A percentile compares a stretch with the other conserved stretches of the same genome.
phyloP scores from a whole-genome alignment of 2,113 vertebrate genomes.

The Micromys minutus region DNA sequence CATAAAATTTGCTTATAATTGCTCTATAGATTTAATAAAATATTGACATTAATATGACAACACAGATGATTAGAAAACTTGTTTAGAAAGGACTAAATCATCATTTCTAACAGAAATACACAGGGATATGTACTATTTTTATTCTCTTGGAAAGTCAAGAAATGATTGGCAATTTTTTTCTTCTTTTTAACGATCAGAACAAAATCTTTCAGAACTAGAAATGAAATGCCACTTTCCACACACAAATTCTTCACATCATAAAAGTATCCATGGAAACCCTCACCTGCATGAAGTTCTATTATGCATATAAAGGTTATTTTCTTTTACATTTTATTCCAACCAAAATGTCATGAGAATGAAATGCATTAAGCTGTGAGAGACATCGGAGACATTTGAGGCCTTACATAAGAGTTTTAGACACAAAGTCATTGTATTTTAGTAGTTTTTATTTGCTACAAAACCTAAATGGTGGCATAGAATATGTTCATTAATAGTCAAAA shows the following conservation, averaged over 20 bases:
- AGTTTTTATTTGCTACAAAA: constrained; percentile 5
- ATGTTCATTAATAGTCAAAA: not conserved
- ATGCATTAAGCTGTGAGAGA: constrained; percentile 41
- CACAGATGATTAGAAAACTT: not conserved
- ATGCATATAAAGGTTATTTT: constrained; percentile 74
- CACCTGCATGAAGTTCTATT: constrained; percentile 78
- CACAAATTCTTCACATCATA: constrained; percentile 71
- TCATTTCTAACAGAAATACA: not conserved
- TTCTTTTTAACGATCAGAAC: constrained; percentile 63
- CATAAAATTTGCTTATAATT: constrained; percentile 46
- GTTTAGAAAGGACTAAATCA: not conserved
- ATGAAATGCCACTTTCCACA: constrained; percentile 64
- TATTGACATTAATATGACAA: not conserved
- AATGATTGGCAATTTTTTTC: constrained; percentile 58
- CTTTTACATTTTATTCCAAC: constrained; percentile 69
- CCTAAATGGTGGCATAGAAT: not conserved
- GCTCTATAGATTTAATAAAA: constrained; percentile 13
- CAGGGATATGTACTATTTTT: constrained; percentile 39
- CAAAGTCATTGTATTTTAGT: not conserved
- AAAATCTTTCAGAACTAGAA: constrained; percentile 77
- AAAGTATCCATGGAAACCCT: constrained; percentile 88
- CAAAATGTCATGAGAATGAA: constrained; percentile 65
- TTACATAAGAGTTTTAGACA: constrained; percentile 40
- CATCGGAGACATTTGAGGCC: constrained; percentile 25
- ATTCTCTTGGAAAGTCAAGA: constrained; percentile 49